Conservation (phyloP, 2,888 invertebrate species). For the Carpatolechia fugitivella region DNA sequence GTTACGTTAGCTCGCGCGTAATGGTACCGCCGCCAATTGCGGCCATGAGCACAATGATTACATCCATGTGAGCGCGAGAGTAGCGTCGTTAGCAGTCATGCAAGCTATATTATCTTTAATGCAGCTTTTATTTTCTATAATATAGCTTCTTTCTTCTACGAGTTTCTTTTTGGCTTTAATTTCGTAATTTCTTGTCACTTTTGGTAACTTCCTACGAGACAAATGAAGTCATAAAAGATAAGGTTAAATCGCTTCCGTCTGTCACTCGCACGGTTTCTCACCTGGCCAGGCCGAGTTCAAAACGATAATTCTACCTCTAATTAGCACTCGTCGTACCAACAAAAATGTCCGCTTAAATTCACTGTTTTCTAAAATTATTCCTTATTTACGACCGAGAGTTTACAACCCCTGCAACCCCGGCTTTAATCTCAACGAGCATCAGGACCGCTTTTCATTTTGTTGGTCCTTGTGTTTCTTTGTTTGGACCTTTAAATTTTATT, state of each 20-base stretch:
- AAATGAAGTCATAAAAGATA: background rate
- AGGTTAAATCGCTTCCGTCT: slow-evolving; percentile 20
- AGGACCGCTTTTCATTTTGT: slow-evolving; percentile 5
- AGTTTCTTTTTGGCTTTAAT: too few relatives aligned
- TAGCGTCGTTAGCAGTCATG: too few relatives aligned
- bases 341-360: slow-evolving; percentile 63
- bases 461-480: slow-evolving; percentile 2
- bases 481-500: slow-evolving; percentile 3
- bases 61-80: too few relatives aligned
- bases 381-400: slow-evolving; percentile 49
- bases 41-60: too few relatives aligned
- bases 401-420: slow-evolving; percentile 27
- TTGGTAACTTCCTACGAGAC: too few relatives aligned
- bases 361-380: slow-evolving; percentile 56
- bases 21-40: too few relatives aligned
- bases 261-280: slow-evolving; percentile 22
- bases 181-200: too few relatives aligned
- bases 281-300: slow-evolving; percentile 38
- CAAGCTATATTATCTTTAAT: too few relatives aligned
- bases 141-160: too few relatives aligned
- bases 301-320: slow-evolving; percentile 69
- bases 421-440: slow-evolving; percentile 52
- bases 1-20: too few relatives aligned
- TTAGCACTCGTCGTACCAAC: slow-evolving; percentile 70
- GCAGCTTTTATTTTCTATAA: too few relatives aligned